A percentile compares a stretch with the other conserved stretches of the same genome.
phyloP scores from a whole-genome alignment of 2,797 vertebrate genomes.

The Xiphophorus birchmanni region DNA sequence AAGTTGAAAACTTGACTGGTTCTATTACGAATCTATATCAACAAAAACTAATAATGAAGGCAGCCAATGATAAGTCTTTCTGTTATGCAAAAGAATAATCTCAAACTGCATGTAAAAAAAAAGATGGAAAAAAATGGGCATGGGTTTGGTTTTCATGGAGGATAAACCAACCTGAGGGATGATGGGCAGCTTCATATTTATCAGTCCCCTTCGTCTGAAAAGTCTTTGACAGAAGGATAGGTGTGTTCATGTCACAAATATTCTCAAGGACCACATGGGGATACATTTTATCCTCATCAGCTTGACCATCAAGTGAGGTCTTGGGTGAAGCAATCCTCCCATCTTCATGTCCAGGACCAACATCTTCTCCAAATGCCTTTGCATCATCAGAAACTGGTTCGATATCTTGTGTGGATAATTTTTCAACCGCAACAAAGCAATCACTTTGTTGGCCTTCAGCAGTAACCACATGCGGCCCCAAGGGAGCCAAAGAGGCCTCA shows the following conservation, averaged over 20 bases:
- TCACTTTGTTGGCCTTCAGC: constrained; percentile 7
- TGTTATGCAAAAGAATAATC: not conserved
- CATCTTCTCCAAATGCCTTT: constrained; percentile 11
- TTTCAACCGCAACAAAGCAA: constrained; percentile 21
- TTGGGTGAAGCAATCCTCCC: constrained; percentile 17
- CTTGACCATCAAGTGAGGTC: constrained; percentile 8
- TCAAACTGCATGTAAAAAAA: not conserved
- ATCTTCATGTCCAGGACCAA: constrained; percentile 24
- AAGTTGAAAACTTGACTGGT: not conserved
- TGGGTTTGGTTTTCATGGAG: not conserved
- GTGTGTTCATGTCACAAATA: constrained; percentile 38
- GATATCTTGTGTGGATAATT: constrained; percentile 20
- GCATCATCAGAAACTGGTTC: constrained; percentile 23
- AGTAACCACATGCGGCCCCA: not conserved
- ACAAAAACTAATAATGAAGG: not conserved
- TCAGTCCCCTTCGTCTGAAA: constrained; percentile 66
- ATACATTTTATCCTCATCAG: constrained; percentile 15
- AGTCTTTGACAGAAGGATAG: constrained; percentile 2
- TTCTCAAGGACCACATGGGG: constrained; percentile 35
- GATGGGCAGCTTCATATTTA: constrained; percentile 61
- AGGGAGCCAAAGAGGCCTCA: constrained; percentile 11
- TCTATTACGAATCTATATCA: not conserved
- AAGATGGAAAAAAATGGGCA: not conserved
- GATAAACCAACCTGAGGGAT: constrained; percentile 80
- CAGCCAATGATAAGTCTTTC: not conserved